Evolutionary conservation across 2,113 vertebrate genomes (phyloP), one percentile per base, ranked within the genome.

Genomic region (Cygnus buccinator): DNA sequence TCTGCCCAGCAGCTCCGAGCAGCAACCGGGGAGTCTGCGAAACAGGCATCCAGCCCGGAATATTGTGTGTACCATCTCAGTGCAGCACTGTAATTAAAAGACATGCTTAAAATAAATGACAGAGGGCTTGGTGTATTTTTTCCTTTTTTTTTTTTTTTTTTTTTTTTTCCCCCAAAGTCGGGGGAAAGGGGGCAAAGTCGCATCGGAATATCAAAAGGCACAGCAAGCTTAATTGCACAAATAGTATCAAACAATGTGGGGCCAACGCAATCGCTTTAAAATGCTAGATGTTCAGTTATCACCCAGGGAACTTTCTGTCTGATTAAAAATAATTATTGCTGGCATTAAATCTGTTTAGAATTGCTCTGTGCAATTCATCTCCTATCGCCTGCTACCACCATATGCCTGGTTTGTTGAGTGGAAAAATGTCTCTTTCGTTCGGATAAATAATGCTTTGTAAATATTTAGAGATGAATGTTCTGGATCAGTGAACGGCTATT

Each of bases 261-360:
- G 79, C 29, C 33, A 22, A 54, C 26, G 16, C 89, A 95, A 91
- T 96, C 83, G 77, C 89, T 96, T 97, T 88, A 78, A 65, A 89
- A 48, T 33, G 77, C 89, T 95, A 59, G 93, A 63, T 87, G 93
- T 90, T 91, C 10, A 4, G 83, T 95, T 95, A 95, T 96, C 97
- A 97, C 96, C 88, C 74, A 97, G 96, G 97, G 97, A 98, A 97
- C 95, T 97, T 97, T 95, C 95, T 97, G 96, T 97, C 97, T 98
- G 97, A 98, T 98, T 98, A 98, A 96, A 98, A 98, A 97, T 98
- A 97, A 98, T 98, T 97, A 97, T 97, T 96, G 95, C 94, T 98
- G 98, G 97, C 97, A 79, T 97, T 98, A 96, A 97, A 97, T 97
- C 95, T 97, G 95, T 65, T 97, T 95, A 91, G 97, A 98, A 96